These are phyloP conservation scores for Drosophila neutralis DNA, from an alignment of 2,888 invertebrate genomes.

Conservation along the genomic window DNA sequence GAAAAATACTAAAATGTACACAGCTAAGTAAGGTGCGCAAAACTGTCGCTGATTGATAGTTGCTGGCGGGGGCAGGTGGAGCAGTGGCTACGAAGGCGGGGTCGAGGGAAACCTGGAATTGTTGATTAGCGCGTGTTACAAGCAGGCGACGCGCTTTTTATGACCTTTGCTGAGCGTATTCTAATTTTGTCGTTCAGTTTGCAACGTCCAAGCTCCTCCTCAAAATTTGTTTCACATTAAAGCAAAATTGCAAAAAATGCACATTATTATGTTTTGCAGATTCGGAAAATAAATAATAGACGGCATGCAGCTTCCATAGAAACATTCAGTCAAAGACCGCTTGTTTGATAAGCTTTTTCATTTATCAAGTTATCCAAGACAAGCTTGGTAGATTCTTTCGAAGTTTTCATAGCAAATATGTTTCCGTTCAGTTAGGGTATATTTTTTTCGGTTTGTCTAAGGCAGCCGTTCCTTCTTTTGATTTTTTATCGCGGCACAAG, in stretches of 20 bases:
- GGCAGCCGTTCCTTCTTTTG: background rate
- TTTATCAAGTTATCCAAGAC: background rate
- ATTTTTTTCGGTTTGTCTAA: background rate
- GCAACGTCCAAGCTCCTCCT: background rate
- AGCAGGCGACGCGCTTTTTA: conserved; percentile 28
- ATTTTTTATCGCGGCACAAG: conserved; percentile 63
- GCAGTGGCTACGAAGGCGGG: conserved; percentile 1
- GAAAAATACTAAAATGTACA: conserved; percentile 12
- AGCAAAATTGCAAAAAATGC: background rate
- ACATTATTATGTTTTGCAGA: too few species aligned
- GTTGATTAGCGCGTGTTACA: conserved; percentile 77
- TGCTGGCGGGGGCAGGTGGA: conserved; percentile 17
- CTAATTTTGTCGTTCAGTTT: background rate
- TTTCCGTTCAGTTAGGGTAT: background rate
- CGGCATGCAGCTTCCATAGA: too few species aligned
- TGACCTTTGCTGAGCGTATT: background rate
- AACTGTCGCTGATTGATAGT: conserved; percentile 68
- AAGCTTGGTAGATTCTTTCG: background rate
- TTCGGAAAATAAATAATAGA: too few species aligned
- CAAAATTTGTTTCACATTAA: too few species aligned
- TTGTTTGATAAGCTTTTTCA: background rate
- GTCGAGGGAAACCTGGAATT: conserved; percentile 9
- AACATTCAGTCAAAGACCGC: background rate
- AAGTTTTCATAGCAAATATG: background rate
- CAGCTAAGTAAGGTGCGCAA: conserved; percentile 63